Percentiles rank a stretch among this genome's conserved stretches.
phyloP scores from a whole-genome alignment of 2,888 invertebrate genomes.

The Apodemia mormo region DNA sequence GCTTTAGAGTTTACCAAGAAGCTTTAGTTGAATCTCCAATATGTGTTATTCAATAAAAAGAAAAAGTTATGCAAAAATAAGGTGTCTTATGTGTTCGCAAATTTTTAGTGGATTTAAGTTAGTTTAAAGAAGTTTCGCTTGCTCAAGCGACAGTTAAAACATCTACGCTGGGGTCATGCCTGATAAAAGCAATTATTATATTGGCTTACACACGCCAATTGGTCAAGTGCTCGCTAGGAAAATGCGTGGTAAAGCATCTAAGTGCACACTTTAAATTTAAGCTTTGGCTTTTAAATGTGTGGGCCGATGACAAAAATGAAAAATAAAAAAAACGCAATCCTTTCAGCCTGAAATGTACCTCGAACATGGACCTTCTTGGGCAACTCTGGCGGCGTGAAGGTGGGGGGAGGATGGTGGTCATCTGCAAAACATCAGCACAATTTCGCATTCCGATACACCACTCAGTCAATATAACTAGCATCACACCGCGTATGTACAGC shows the following conservation, averaged over 20 bases:
- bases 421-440: slow-evolving; percentile 93
- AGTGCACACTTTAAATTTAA: slow-evolving; percentile 71
- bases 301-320: slow-evolving; percentile 71
- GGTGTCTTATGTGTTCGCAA: slow-evolving; percentile 17
- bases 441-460: slow-evolving; percentile 83
- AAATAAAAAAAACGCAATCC: slow-evolving; percentile 69
- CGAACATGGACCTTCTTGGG: slow-evolving; percentile 99
- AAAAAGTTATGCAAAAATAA: slow-evolving; percentile 64
- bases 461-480: slow-evolving; percentile 65
- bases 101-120: slow-evolving; percentile 6
- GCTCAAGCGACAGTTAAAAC: slow-evolving; percentile 51
- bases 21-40: slow-evolving; percentile 63
- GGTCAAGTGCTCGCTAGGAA: slow-evolving; percentile 70
- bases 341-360: slow-evolving; percentile 86
- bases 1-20: slow-evolving; percentile 82
- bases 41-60: slow-evolving; percentile 43
- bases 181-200: slow-evolving; percentile 56
- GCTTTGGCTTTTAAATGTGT: slow-evolving; percentile 69
- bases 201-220: slow-evolving; percentile 43
- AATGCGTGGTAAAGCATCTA: slow-evolving; percentile 79
- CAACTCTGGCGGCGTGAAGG: slow-evolving; percentile 99
- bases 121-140: slow-evolving; percentile 41
- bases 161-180: slow-evolving; percentile 69
- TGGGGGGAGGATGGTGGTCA: slow-evolving; percentile 98
- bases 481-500: slow-evolving; percentile 66